Evolutionary conservation across 2,113 vertebrate species (phyloP), one percentile per base, ranked within the genome.

Genomic region (Perca flavescens): DNA sequence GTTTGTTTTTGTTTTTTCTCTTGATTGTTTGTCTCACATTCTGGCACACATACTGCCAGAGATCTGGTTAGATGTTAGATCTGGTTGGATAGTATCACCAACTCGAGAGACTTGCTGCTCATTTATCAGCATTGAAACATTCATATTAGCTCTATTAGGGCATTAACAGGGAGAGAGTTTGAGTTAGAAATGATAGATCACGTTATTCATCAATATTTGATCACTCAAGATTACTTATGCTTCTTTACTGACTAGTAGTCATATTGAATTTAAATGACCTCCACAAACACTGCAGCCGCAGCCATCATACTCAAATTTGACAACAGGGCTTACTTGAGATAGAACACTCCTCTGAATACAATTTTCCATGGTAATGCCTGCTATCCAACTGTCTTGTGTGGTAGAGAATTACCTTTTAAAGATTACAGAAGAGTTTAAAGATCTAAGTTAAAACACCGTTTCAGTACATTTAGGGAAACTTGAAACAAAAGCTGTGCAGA

Each of bases 131-230:
- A n/a, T 8, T 28, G 47, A 73, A 75, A 69, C 56, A 21, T 83
- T 85, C 52, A 67, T 64, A 71, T 78, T 70, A 65, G 69, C 70
- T 70, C 81, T 19, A 76, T 82, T 75, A 68, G 13, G n/a, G 65
- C 25, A 57, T 77, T 46, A 81, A 82, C 62, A 65, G 36, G 36
- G 50, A 57, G 58, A 31, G 64, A 9, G 56, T 11, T 61, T 47
- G 67, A 67, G 52, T 82, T 80, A 52, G 40, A 46, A 25, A 57
- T 47, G 22, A 89, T 84, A 65, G 88, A 75, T 83, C 77, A 74
- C 5, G 34, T 83, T 77, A 77, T 71, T 84, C 79, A 83, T 91
- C 62, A 85, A 88, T 91, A 90, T 90, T 88, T 84, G 47, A 91
- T 82, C 28, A 34, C 19, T 71, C 9, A 63, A 85, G 31, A 83